Percentiles rank a stretch among this genome's conserved stretches.
Evolutionary conservation across 2,888 invertebrate species (phyloP).

Genomic region (Apamea epomidion): DNA sequence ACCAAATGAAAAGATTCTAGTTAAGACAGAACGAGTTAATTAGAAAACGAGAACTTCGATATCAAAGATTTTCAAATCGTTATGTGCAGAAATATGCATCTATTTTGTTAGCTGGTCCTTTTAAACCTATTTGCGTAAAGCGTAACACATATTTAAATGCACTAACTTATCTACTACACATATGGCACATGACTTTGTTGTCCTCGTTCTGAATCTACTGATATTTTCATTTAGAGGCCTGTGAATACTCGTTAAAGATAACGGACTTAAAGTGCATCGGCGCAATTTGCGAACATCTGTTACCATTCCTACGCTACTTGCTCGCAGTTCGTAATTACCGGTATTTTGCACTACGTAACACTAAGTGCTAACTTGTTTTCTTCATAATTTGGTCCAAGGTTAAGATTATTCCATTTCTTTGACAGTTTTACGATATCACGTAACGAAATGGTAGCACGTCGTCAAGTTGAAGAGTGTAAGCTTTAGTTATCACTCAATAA

Average conservation of each 20-base stretch:
- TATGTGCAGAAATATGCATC: background rate
- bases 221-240: constrained; percentile 59
- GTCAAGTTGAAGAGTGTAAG: constrained; percentile 20
- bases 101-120: background rate
- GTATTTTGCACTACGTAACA: constrained; percentile 43
- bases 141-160: constrained; percentile 14
- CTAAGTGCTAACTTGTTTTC: constrained; percentile 59
- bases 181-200: constrained; percentile 32
- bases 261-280: constrained; percentile 59
- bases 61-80: background rate
- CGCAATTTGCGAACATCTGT: constrained; percentile 62
- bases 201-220: constrained; percentile 62
- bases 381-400: constrained; percentile 62
- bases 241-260: constrained; percentile 43
- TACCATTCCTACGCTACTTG: constrained; percentile 44
- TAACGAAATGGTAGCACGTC: constrained; percentile 38
- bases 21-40: background rate
- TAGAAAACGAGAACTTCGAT: background rate
- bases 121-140: constrained; percentile 11
- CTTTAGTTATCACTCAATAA: constrained; percentile 43
- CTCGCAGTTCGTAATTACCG: constrained; percentile 34
- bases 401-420: constrained; percentile 47
- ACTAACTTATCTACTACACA: constrained; percentile 20
- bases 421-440: constrained; percentile 57
- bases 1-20: background rate